phyloP scores from a whole-genome alignment of 2,888 invertebrate species.

The Agrotis ipsilon region DNA sequence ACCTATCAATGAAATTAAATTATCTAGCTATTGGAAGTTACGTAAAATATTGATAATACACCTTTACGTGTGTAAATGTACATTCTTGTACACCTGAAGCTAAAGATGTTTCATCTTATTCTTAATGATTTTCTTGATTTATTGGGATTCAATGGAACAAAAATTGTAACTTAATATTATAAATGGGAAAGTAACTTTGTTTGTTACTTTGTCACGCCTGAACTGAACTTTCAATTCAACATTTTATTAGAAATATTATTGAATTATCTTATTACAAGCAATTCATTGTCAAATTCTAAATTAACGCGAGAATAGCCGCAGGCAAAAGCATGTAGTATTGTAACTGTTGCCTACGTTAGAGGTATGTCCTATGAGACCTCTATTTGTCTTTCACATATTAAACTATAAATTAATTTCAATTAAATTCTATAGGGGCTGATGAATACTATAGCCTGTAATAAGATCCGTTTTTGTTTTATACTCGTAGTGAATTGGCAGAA shows the following conservation, averaged over 20 bases:
- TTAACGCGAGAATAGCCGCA: too few species aligned
- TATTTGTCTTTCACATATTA: background rate
- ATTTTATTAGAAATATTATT: too few species aligned
- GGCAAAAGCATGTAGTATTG: too few species aligned
- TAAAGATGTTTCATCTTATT: background rate
- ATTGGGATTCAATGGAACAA: background rate
- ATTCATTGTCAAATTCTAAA: too few species aligned
- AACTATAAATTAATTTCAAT: background rate
- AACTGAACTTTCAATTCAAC: too few species aligned
- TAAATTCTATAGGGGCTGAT: background rate
- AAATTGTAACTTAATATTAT: background rate
- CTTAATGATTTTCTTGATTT: background rate
- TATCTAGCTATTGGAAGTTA: slow-evolving; percentile 6
- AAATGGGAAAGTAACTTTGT: background rate
- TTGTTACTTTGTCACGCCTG: too few species aligned
- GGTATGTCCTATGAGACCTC: too few species aligned
- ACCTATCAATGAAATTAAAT: slow-evolving; percentile 26
- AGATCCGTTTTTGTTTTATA: too few species aligned
- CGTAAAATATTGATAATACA: slow-evolving; percentile 15
- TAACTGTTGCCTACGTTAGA: too few species aligned
- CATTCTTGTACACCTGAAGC: background rate
- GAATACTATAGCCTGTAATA: too few species aligned
- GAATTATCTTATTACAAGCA: too few species aligned
- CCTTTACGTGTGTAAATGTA: background rate
- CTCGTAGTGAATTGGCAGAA: too few species aligned